A percentile compares a stretch with the other conserved stretches of the same genome.
Conservation (phyloP, 2,888 invertebrate species). For the Chrysolina haemoptera region DNA sequence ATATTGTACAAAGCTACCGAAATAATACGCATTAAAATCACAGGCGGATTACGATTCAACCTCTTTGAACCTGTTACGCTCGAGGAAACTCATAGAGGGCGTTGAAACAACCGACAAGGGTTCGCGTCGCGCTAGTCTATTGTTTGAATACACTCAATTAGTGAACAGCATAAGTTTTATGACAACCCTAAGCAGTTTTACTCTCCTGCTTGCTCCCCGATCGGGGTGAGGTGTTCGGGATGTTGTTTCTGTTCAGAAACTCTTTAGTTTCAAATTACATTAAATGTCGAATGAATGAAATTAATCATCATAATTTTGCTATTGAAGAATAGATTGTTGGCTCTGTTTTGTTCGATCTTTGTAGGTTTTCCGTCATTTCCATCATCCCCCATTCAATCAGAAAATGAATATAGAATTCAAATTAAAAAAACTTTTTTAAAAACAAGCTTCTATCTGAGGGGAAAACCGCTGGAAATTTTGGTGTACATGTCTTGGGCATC, state of each 20-base stretch:
- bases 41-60: slow-evolving; percentile 65
- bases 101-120: slow-evolving; percentile 63
- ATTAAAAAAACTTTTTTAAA: too few species aligned
- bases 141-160: slow-evolving; percentile 70
- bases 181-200: slow-evolving; percentile 38
- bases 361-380: too few species aligned
- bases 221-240: slow-evolving; percentile 11
- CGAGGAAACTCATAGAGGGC: slow-evolving; percentile 62
- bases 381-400: too few species aligned
- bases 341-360: too few species aligned
- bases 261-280: slow-evolving; percentile 14
- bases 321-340: too few species aligned
- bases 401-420: too few species aligned
- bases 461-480: too few species aligned
- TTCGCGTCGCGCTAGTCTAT: slow-evolving; percentile 61
- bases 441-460: too few species aligned
- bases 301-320: background rate
- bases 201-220: slow-evolving; percentile 38
- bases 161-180: slow-evolving; percentile 61
- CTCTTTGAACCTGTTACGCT: slow-evolving; percentile 69
- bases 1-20: slow-evolving; percentile 64
- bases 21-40: slow-evolving; percentile 70
- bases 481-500: too few species aligned
- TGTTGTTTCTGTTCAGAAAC: slow-evolving; percentile 7
- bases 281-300: slow-evolving; percentile 3